Base-by-base conservation (phyloP, 2,113 vertebrate species). In the Terrapene triunguis region DNA sequence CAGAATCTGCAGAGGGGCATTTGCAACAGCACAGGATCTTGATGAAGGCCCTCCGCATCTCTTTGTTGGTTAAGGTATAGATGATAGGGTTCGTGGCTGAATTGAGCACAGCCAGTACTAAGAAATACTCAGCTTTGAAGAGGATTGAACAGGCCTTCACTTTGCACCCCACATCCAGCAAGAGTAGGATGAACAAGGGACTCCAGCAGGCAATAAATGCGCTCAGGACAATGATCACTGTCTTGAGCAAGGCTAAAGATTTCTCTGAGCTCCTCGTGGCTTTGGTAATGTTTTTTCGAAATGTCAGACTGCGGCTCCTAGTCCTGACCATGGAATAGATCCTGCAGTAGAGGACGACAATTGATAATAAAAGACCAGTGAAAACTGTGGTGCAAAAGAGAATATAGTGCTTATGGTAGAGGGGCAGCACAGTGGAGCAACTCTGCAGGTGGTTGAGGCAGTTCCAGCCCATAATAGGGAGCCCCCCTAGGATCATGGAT, bases 321-420 rank as follows among this genome's bases (percentile, higher is more conserved):
- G 99, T 99, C 97, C 99, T 98, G 76, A 99, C 99, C 98, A 99
- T 96, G 12, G 98, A 98, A 93, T 99, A 99, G 97, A 99, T 99
- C 80, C 99, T 98, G 72, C 99, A 99, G 89, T 99, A 99, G 3
- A 99, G 99, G 92, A 99, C 99, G 27, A 99, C 99, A 6, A 99
- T 99, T 96, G 99, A 98, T 72, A 99, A 98, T 96, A 99, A 98
- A 91, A 99, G 99, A 97, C 99, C 97, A 9, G 99, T 99, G 97
- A 99, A 99, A 88, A 99, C 99, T 0, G 99, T 99, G 98, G 99
- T 99, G 98, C 99, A 99, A 98, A 99, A 99, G 59, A 99, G 99
- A 97, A 99, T 99, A 98, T 99, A 99, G 98, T 99, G 98, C 98
- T 99, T 99, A 98, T 99, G 99, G 98, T 99, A 99, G 92, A 99